phyloP scores from a whole-genome alignment of 2,113 vertebrate species.

The Gymnobelideus leadbeateri region DNA sequence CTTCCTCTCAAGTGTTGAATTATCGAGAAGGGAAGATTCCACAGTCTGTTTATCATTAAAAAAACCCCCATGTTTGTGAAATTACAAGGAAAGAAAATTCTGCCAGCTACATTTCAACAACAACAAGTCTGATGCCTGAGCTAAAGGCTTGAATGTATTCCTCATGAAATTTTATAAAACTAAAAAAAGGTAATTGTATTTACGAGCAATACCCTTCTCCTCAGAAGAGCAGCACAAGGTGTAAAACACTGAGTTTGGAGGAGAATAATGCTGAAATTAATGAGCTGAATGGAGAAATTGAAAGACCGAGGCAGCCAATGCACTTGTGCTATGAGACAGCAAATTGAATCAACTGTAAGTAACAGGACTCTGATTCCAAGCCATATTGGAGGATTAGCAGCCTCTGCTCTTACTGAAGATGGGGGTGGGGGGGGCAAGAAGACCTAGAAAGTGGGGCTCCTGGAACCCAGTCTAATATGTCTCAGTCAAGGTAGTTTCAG shows the following conservation, averaged over 20 bases:
- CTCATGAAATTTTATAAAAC: conserved; percentile 50
- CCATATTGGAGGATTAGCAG: background rate
- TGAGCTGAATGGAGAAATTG: conserved; percentile 31
- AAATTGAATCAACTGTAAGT: conserved; percentile 10
- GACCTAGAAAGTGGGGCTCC: background rate
- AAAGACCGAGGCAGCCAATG: background rate
- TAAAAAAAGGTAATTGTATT: conserved; percentile 46
- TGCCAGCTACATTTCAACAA: conserved; percentile 44
- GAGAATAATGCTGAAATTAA: conserved; percentile 33
- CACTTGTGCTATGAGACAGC: conserved; percentile 33
- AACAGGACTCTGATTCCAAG: background rate
- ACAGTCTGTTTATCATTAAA: background rate
- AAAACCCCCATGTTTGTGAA: conserved; percentile 13
- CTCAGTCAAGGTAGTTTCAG: conserved; percentile 14
- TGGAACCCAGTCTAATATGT: background rate
- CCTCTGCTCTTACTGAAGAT: background rate
- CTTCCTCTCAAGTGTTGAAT: background rate
- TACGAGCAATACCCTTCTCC: conserved; percentile 49
- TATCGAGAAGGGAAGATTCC: background rate
- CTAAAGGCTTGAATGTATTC: conserved; percentile 43
- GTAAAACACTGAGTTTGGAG: conserved; percentile 19
- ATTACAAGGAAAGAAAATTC: conserved; percentile 28
- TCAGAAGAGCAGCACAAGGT: conserved; percentile 32
- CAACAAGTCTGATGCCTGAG: conserved; percentile 16
- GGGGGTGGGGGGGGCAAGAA: background rate